Evolutionary conservation across 2,113 vertebrate species (phyloP), one percentile per base, ranked within the genome.

Genomic region (Gallinago media): DNA sequence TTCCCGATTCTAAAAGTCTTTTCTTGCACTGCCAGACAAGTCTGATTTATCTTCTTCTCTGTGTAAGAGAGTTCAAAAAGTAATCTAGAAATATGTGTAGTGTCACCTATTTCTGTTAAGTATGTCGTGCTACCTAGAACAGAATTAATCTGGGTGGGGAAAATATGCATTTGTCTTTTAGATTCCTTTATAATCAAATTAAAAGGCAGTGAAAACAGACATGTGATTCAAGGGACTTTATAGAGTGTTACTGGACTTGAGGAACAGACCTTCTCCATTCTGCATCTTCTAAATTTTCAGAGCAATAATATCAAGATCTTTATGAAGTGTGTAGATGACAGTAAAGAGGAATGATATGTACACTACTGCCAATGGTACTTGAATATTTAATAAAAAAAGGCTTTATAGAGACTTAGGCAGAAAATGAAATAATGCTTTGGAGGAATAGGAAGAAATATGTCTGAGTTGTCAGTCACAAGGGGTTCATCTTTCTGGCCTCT

Each of bases 301-400:
- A 50, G 50, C 56, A 94, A 87, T 49, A 73, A n/a, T 87, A 26
- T 68, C 58, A 87, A 66, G 52, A 36, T 40, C 31, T 91, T 89
- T 76, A 50, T 87, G 62, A 76, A 62, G 6, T 44, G 32, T 66
- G 54, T 21, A 81, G 62, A 44, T 88, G 75, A 92, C 40, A 56
- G 34, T 44, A 61, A 72, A 86, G 70, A 89, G 40, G 70, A 75
- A 50, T 63, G 50, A 54, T 44, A 15, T 26, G 34, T 81, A 19
- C n/a, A 56, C 22, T 6, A 14, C 17, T 89, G 54, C 52, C 66
- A 76, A 6, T 27, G 47, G 17, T 49, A 36, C 40, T 49, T 10
- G 2, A 78, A 76, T 91, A 73, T 58, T 78, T 78, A 92, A 94
- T 97, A 75, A 68, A 87, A 87, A 92, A 87, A 34, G 40, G 87